A percentile compares a stretch with the other conserved stretches of the same genome.
Evolutionary conservation across 1,140 invertebrate species (phyloP).

Genomic region (Drosophila kanapiae): DNA sequence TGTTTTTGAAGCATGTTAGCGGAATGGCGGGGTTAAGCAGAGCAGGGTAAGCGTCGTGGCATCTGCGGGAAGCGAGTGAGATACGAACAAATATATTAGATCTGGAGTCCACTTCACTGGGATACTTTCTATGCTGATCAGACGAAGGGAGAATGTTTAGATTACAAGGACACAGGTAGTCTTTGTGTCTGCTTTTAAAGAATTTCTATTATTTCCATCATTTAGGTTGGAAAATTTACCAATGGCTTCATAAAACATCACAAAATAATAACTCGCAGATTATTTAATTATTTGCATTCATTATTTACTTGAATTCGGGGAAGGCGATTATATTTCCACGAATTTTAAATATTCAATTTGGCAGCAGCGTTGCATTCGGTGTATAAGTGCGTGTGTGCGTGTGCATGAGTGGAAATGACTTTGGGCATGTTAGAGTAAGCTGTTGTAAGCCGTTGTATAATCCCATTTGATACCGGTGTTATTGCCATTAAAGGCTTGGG

Average conservation of each 20-base stretch:
- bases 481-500: conserved; percentile 3
- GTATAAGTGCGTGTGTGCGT: conserved; percentile 2
- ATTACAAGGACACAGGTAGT: too few species aligned
- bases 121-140: background rate
- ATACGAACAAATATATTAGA: conserved; percentile 45
- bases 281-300: background rate
- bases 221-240: background rate
- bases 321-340: background rate
- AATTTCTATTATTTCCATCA: background rate
- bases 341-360: conserved; percentile 8
- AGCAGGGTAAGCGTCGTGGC: conserved; percentile 28
- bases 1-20: conserved; percentile 61
- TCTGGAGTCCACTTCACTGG: conserved; percentile 11
- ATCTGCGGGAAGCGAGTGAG: conserved; percentile 52
- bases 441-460: conserved; percentile 15
- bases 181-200: background rate
- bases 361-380: conserved; percentile 29
- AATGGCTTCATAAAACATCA: background rate
- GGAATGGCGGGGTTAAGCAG: conserved; percentile 26
- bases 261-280: background rate
- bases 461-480: background rate
- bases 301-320: background rate
- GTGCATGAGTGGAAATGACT: background rate
- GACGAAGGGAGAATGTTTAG: background rate
- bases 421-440: conserved; percentile 3